A percentile compares a stretch with the other conserved stretches of the same genome.
These are phyloP conservation scores for Zapus hudsonius DNA, from an alignment of 2,113 vertebrate genomes.

Conservation along the genomic window DNA sequence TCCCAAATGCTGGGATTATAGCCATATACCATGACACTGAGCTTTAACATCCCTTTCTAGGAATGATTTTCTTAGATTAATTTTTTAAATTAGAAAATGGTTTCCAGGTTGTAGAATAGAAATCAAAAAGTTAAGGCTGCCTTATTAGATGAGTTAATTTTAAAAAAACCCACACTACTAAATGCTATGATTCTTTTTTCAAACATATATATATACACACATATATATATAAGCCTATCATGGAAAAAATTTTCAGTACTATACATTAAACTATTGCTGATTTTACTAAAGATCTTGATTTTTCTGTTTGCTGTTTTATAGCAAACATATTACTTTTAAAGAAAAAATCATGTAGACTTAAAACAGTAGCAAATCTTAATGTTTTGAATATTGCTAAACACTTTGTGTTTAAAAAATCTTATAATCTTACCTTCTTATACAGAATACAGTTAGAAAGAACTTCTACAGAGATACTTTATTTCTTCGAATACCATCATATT, in stretches of 20 bases:
- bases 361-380: constrained; percentile 21
- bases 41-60: neutral
- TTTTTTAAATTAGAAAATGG: neutral
- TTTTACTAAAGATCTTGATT: neutral
- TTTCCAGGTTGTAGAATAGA: constrained; percentile 35
- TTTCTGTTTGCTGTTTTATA: constrained; percentile 60
- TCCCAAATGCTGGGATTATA: neutral
- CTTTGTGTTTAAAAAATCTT: constrained; percentile 54
- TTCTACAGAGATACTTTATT: constrained; percentile 82
- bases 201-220: neutral
- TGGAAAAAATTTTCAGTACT: constrained; percentile 11
- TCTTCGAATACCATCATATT: constrained; percentile 83
- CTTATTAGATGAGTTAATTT: neutral
- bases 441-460: constrained; percentile 84
- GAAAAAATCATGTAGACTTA: constrained; percentile 52
- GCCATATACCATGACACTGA: neutral
- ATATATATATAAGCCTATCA: neutral
- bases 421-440: constrained; percentile 61
- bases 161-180: neutral
- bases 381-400: constrained; percentile 31
- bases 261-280: constrained; percentile 36
- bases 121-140: constrained; percentile 33
- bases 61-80: neutral
- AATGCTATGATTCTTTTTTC: constrained; percentile 22
- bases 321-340: constrained; percentile 33